Evolutionary conservation across 1,140 invertebrate species (phyloP), one percentile per base, ranked within the genome.

Genomic region (Anastatus disparis): DNA sequence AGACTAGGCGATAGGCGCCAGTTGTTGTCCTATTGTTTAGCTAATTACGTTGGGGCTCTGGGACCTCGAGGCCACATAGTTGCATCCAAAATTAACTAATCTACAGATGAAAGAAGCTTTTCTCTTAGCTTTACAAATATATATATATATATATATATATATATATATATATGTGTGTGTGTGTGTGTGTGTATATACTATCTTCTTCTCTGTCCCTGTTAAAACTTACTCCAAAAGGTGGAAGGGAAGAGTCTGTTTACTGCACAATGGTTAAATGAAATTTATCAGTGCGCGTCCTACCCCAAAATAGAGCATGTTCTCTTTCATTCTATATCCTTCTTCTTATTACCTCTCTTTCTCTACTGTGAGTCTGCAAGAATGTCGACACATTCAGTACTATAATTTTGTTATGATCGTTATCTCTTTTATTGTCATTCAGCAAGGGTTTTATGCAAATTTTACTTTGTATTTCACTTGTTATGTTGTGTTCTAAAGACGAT

Each of bases 11-110:
- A 80, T 78, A 77, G 77, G 72, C 74, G 73, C 65, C 65, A 71
- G 75, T 71, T 78, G 77, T 77, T 81, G n/a, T 79, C 78, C 79
- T 79, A 81, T 81, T 81, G 78, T 81, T 72, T 74, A 67, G 75
- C 79, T 81, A 81, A 81, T 81, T 80, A 80, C 79, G 70, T 78
- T 76, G 62, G 79, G 79, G 77, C 80, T 76, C 70, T 20, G 78
- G 78, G 78, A 79, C 24, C 72, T 55, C 22, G 22, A 17, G n/a
- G n/a, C 48, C 50, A 58, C 69, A 71, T 71, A 72, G 75, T 71
- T 53, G 56, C 24, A 70, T n/a, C 70, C 71, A 75, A 80, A 81
- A 81, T 81, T 81, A 81, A 80, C 79, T 80, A 79, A 78, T 79
- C 78, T 75, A 74, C 59, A 70, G 71, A 76, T 77, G 77, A 80